Base-by-base conservation (phyloP, 1,140 invertebrate species). In the Bombus superbus region DNA sequence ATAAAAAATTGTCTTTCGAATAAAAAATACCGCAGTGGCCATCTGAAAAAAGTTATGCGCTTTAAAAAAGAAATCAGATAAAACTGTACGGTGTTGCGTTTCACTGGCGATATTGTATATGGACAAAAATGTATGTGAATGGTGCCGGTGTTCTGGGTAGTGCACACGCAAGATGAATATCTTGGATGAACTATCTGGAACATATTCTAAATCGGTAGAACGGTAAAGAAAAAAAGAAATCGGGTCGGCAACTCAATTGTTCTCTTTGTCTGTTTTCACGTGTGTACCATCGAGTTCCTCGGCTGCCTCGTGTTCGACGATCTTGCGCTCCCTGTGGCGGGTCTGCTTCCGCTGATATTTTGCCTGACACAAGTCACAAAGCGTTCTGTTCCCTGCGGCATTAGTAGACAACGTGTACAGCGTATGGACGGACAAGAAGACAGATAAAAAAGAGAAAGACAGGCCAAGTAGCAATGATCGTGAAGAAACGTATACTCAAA, bases 301-400 rank as follows among this genome's bases (percentile, higher is more conserved):
- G 69, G 96, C 93, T 32, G 95, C 93, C 74, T 95, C 94, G 73
- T 89, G 89, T 53, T 92, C 95, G 90, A 93, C 95, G 79, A 95
- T 95, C 92, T 95, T 96, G 89, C 96, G 95, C 89, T 96, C 96
- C 95, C 96, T 97, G 94, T 96, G 96, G 90, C 96, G 95, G 91
- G 95, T 96, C 96, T 94, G 94, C 94, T 97, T 97, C 94, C 96
- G 96, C 93, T 96, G 96, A 85, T 96, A 94, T 96, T 97, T 97
- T 87, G 96, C 96, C 96, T 96, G 97, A 96, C 97, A 98, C 94
- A 97, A 96, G 95, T 98, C 97, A 95, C 97, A 98, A 93, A 97
- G 96, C 89, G 97, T 98, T 97, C 97, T 98, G 96, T 98, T 98
- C 97, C 97, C 97, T 98, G 96, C 92, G 93, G 91, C 92, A 95